Conservation (phyloP, 2,888 invertebrate genomes). For the Sarcophaga carnaria region DNA sequence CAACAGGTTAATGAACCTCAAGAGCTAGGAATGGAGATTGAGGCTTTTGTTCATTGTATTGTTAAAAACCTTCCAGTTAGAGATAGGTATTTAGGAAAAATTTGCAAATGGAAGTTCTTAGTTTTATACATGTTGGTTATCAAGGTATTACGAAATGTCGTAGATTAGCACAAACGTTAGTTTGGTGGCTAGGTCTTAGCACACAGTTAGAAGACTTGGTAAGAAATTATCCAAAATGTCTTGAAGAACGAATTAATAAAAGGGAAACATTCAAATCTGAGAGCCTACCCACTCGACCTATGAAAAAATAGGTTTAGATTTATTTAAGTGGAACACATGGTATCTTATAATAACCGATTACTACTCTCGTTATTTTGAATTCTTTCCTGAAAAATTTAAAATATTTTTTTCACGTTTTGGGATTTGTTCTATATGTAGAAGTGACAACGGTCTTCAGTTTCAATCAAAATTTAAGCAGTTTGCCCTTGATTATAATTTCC, state of each 20-base stretch:
- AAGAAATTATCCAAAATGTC: constrained; percentile 39
- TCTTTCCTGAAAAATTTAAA: constrained; percentile 26
- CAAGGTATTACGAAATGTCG: constrained; percentile 54
- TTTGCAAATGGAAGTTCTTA: constrained; percentile 32
- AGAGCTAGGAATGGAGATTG: constrained; percentile 32
- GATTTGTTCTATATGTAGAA: constrained; percentile 31
- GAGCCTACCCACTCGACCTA: constrained; percentile 31
- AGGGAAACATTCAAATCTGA: constrained; percentile 31
- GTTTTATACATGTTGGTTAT: constrained; percentile 27
- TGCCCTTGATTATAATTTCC: constrained; percentile 16
- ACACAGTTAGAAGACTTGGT: constrained; percentile 38
- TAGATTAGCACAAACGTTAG: constrained; percentile 45
- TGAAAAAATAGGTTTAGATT: constrained; percentile 50
- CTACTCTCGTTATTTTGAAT: constrained; percentile 48
- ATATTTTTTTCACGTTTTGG: constrained; percentile 27
- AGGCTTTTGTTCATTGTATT: constrained; percentile 45
- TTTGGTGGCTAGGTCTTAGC: constrained; percentile 56
- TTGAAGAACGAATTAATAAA: constrained; percentile 28
- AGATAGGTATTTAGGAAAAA: constrained; percentile 34
- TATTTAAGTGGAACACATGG: constrained; percentile 46
- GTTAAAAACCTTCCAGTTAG: constrained; percentile 40
- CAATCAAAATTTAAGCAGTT: constrained; percentile 47
- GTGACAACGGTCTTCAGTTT: constrained; percentile 39
- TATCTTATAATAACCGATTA: constrained; percentile 53
- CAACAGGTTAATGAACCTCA: neutral